These are phyloP conservation scores for Drosophila bipectinata DNA, from an alignment of 1,140 invertebrate genomes.

Conservation along the genomic window DNA sequence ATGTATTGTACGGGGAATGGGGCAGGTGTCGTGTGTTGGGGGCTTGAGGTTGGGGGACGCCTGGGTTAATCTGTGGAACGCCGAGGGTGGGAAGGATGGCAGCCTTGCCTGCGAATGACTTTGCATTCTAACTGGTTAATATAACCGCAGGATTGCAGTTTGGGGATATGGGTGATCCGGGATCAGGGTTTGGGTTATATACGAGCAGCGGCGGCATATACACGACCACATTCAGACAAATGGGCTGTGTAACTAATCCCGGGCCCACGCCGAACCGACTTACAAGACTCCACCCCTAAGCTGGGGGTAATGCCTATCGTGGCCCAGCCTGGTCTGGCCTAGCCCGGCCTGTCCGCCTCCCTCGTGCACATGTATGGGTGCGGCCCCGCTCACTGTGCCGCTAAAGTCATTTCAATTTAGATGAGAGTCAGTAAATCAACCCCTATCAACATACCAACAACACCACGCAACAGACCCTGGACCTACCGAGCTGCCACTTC, in stretches of 20 bases:
- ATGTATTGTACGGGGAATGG: slow-evolving; percentile 33
- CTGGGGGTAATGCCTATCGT: slow-evolving; percentile 1
- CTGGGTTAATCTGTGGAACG: slow-evolving; percentile 19
- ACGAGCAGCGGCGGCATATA: slow-evolving; percentile 10
- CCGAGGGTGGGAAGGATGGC: slow-evolving; percentile 11
- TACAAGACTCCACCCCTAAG: slow-evolving; percentile 76
- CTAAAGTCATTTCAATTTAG: slow-evolving; percentile 83
- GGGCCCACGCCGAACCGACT: slow-evolving; percentile 38
- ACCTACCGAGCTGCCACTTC: slow-evolving; percentile 27
- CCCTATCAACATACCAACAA: slow-evolving; percentile 83
- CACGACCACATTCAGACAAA: slow-evolving; percentile 49
- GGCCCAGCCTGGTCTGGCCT: slow-evolving; percentile 2
- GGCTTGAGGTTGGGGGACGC: background rate
- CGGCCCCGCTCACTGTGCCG: slow-evolving; percentile 66
- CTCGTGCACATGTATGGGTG: background rate
- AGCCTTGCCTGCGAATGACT: slow-evolving; percentile 70
- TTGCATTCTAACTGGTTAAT: slow-evolving; percentile 84
- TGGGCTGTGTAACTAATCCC: slow-evolving; percentile 61
- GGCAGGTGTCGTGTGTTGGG: slow-evolving; percentile 1
- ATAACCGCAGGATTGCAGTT: slow-evolving; percentile 82
- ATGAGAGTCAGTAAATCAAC: slow-evolving; percentile 84
- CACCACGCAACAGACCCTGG: slow-evolving; percentile 19
- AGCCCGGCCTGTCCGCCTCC: background rate
- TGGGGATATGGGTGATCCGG: slow-evolving; percentile 8
- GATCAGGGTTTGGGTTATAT: slow-evolving; percentile 34